phyloP scores from a whole-genome alignment of 2,888 invertebrate genomes.

The Gerosis bhagava region DNA sequence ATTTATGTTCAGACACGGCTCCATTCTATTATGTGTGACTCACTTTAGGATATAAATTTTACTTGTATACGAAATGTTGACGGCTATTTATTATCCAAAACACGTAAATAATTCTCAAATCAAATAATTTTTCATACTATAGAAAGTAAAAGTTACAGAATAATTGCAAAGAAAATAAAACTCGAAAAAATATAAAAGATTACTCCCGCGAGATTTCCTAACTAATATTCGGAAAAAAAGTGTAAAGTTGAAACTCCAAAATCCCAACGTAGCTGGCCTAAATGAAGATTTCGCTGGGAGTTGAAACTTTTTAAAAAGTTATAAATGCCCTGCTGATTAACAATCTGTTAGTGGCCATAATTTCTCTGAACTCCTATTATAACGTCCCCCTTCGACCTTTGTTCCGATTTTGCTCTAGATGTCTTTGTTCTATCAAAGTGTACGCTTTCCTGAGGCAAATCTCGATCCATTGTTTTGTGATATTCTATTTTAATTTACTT shows the following conservation, averaged over 20 bases:
- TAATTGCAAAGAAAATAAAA: slow-evolving; percentile 10
- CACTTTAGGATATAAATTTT: slow-evolving; percentile 12
- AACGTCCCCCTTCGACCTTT: slow-evolving; percentile 12
- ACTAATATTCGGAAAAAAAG: slow-evolving; percentile 30
- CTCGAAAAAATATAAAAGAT: slow-evolving; percentile 15
- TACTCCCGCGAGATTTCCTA: slow-evolving; percentile 20
- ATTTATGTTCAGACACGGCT: slow-evolving; percentile 11
- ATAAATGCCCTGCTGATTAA: slow-evolving; percentile 37
- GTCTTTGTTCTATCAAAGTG: slow-evolving; percentile 10
- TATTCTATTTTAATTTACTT: slow-evolving; percentile 1
- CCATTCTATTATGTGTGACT: slow-evolving; percentile 14
- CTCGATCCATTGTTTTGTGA: neutral
- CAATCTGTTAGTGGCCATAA: slow-evolving; percentile 37
- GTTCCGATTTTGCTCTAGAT: slow-evolving; percentile 8
- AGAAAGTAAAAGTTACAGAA: slow-evolving; percentile 7
- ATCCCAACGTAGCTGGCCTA: slow-evolving; percentile 28
- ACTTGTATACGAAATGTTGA: slow-evolving; percentile 6
- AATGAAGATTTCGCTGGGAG: slow-evolving; percentile 15
- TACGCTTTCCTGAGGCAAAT: slow-evolving; percentile 5
- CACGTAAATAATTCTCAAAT: slow-evolving; percentile 5
- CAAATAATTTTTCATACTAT: slow-evolving; percentile 10
- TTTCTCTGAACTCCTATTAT: slow-evolving; percentile 32
- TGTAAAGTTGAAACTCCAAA: slow-evolving; percentile 28
- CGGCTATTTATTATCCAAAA: slow-evolving; percentile 10
- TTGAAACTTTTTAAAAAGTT: slow-evolving; percentile 27